A percentile compares a stretch with the other conserved stretches of the same genome.
Conservation (phyloP, 2,888 invertebrate species). For the Empis livida region DNA sequence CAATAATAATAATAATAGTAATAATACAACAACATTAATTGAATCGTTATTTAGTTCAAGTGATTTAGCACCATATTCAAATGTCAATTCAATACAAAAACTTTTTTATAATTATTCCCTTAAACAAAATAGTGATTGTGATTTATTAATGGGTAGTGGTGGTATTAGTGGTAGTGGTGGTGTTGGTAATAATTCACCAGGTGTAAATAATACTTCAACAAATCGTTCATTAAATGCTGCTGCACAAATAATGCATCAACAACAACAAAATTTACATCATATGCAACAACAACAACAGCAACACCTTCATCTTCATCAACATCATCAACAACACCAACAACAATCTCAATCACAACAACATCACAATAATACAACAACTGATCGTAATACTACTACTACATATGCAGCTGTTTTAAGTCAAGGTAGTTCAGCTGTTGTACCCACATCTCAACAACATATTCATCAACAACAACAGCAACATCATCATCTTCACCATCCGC, state of each 20-base stretch:
- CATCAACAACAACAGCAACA: constrained; percentile 14
- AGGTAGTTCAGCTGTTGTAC: constrained; percentile 16
- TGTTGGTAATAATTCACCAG: constrained; percentile 4
- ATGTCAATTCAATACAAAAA: constrained; percentile 10
- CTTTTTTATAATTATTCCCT: constrained; percentile 11
- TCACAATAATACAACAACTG: constrained; percentile 6
- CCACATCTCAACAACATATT: constrained; percentile 11
- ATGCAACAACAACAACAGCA: constrained; percentile 11
- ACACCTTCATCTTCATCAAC: constrained; percentile 12
- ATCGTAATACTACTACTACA: constrained; percentile 24
- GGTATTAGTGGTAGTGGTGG: constrained; percentile 6
- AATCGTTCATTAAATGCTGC: too few relatives aligned
- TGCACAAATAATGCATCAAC: constrained; percentile 3
- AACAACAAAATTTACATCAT: constrained; percentile 9
- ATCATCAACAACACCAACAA: constrained; percentile 9
- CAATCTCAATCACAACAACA: constrained; percentile 8
- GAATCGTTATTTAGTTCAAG: constrained; percentile 9
- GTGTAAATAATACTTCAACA: constrained; percentile 12
- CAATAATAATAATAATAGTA: background rate
- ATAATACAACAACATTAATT: constrained; percentile 3
- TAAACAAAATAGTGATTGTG: constrained; percentile 8
- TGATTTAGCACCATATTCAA: constrained; percentile 9
- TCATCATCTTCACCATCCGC: constrained; percentile 8
- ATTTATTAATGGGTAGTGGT: background rate
- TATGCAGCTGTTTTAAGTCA: constrained; percentile 37